Base-by-base conservation (phyloP, 35 echinoderm and acorn worm species). In the Amphiura filiformis region DNA sequence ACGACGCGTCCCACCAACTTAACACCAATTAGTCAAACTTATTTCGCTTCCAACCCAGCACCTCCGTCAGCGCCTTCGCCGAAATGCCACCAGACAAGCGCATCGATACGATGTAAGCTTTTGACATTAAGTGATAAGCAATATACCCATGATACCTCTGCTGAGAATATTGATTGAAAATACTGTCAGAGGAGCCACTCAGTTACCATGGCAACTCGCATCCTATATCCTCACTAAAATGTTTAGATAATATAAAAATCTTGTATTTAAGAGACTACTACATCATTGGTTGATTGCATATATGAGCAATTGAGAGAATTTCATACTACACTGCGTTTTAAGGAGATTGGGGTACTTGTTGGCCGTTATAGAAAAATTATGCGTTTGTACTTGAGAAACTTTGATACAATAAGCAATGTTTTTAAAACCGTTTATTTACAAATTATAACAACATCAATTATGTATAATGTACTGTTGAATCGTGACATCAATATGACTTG, bases 41-140 rank as follows among this genome's bases (percentile, higher is more conserved):
- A 23, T 18, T 4, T 70, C 28, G 7, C 1, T n/a, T 70, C 61
- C 61, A n/a, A 70, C 61, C 61, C 61, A 20, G 44, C 7, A 52
- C 44, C 20, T 52, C 44, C 44, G 44, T 52, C 44, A 11, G 7
- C 44, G 44, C 20, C 61, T 30, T n/a, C 61, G 61, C 26, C 26
- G 28, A 70, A 70, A 70, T 70, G 61, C 61, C 61, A 70, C 11
- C 61, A 70, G 61, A 70, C 61, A 70, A 11, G 17, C 15, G 17
- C 7, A 18, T 13, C 61, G 26, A 70, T 70, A 70, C 61, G 4
- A 13, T 3, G 7, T 70, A 70, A 70, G 26, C 61, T 70, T n/a
- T 52, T 70, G 61, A 70, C 61, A n/a, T 70, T 70, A 70, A 70
- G 61, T 70, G 61, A 70, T 70, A 70, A 70, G 61, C 61, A 70